Evolutionary conservation across 2,797 vertebrate species (phyloP), one percentile per base, ranked within the genome.

Genomic region (Tapirus indicus): DNA sequence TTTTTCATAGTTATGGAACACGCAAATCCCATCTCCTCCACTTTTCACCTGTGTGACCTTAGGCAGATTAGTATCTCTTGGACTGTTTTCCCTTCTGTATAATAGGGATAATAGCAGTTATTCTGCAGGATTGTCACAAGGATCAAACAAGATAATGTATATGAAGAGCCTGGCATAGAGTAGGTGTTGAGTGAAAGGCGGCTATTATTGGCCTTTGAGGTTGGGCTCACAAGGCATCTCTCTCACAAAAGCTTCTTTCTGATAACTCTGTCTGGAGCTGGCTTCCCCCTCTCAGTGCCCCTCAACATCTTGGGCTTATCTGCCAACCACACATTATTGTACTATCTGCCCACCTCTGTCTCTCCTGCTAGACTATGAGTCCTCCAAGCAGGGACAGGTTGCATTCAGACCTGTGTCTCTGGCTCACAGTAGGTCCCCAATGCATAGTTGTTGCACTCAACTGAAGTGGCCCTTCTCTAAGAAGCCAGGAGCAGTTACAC

Each of bases 401-500:
- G 27, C 8, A 32, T 5, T 41, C 44, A 35, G 14, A 25, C 52
- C 78, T 35, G 13, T 2, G 18, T 85, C 23, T n/a, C 18, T 80
- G 52, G 35, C 38, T 90, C 60, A 25, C 0, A 12, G 49, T 49
- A 49, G 47, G 32, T 41, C 38, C 44, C 23, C 49, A 6, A 0
- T 0, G 23, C 10, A 2, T 10, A 14, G 16, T 47, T 6, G 5
- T 32, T 16, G 5, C 14, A 27, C 16, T 11, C 18, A 74, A 8
- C 44, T 9, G 8, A 94, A 87, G 60, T 2, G 21, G 66, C 97
- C 94, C 95, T 98, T 98, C 98, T 98, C 96, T 89, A 95, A 97
- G 94, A 94, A 98, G 92, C 93, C 96, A 97, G 96, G 93, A 97
- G 96, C 97, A 93, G 94, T 82, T 91, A 97, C 97, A 95, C 91